Percentiles rank a stretch among this genome's conserved stretches.
Evolutionary conservation across 2,797 vertebrate species (phyloP).

Genomic region (Austrolebias charrua): DNA sequence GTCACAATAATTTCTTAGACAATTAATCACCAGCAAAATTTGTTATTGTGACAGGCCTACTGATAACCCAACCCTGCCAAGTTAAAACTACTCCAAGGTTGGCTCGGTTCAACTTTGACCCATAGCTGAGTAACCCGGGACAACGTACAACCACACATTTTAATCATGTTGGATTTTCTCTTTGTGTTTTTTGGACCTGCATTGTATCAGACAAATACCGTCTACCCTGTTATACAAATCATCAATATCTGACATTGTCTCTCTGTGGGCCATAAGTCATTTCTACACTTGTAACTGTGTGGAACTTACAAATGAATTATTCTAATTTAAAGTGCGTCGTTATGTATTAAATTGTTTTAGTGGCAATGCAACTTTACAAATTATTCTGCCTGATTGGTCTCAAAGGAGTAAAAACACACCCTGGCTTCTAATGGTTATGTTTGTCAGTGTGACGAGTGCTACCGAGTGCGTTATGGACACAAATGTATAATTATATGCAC

Average conservation of each 20-base stretch:
- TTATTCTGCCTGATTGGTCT: conserved; percentile 20
- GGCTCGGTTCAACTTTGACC: no score
- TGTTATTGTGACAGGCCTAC: no score
- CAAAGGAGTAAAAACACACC: conserved; percentile 7
- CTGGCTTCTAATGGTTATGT: conserved; percentile 31
- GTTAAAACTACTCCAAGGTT: no score
- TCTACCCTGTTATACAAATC: conserved; percentile 35
- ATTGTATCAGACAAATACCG: conserved; percentile 17
- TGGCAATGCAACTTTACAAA: conserved; percentile 30
- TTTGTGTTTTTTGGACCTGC: conserved; percentile 31
- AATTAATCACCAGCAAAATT: no score
- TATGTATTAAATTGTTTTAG: conserved; percentile 36
- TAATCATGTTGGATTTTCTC: conserved; percentile 68
- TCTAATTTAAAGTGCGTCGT: conserved; percentile 49
- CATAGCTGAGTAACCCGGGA: no score
- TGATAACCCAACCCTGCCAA: no score
- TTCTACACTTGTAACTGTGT: conserved; percentile 5
- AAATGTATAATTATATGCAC: conserved; percentile 46
- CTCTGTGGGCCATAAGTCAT: not conserved
- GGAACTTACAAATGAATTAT: conserved; percentile 41
- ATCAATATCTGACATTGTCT: conserved; percentile 26
- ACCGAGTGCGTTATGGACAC: conserved; percentile 22
- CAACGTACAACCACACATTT: no score
- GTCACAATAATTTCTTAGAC: no score
- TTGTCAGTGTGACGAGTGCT: conserved; percentile 35